A percentile compares a stretch with the other conserved stretches of the same genome.
These are phyloP conservation scores for Excalfactoria chinensis DNA, from an alignment of 2,113 vertebrate species.

Conservation along the genomic window DNA sequence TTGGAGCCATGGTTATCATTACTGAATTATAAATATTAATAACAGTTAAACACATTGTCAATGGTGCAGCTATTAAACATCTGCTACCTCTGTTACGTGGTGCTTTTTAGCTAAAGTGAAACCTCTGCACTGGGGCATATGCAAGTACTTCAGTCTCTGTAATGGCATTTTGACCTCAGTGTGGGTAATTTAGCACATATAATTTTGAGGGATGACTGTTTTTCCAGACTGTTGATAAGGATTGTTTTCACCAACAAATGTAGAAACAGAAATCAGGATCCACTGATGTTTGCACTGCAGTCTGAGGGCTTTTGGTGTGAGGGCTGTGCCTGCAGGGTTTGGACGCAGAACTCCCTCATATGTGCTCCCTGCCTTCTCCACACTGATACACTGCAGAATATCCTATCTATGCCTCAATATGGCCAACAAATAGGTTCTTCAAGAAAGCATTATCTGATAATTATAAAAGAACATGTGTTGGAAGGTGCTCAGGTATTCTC, in stretches of 20 bases:
- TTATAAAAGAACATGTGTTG: neutral
- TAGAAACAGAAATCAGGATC: neutral
- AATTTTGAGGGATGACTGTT: neutral
- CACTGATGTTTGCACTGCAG: neutral
- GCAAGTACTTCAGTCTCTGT: neutral
- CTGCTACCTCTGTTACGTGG: constrained; percentile 50
- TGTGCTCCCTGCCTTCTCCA: neutral
- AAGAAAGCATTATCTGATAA: neutral
- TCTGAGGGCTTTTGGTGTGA: neutral
- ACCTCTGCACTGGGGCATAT: neutral
- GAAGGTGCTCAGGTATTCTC: neutral
- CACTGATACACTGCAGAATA: accelerated
- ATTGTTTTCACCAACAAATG: neutral
- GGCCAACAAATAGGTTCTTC: neutral
- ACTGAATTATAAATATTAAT: constrained; percentile 76
- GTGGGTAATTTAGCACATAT: neutral
- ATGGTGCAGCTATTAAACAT: constrained; percentile 69
- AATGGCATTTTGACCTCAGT: neutral
- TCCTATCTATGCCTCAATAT: neutral
- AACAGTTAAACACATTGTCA: constrained; percentile 71
- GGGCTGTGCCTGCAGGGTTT: neutral
- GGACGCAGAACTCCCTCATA: neutral
- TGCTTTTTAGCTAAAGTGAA: constrained; percentile 34
- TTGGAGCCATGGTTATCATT: constrained; percentile 64
- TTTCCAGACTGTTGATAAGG: neutral